Evolutionary conservation across 2,888 invertebrate genomes (phyloP), one percentile per base, ranked within the genome.

Genomic region (Heteromyza rotundicornis): DNA sequence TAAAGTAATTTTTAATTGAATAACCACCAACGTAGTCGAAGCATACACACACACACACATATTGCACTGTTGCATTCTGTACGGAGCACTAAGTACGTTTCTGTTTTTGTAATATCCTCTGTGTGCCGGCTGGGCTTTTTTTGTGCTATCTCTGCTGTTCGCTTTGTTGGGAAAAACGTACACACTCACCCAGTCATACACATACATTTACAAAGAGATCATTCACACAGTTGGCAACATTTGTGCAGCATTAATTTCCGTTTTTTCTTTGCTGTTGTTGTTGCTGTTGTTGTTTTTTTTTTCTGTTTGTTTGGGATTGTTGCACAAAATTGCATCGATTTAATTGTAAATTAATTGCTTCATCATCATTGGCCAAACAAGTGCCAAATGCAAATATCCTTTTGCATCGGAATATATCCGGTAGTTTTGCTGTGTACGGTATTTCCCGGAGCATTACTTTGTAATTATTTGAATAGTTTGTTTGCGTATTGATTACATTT

Each of bases 1-100:
- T 75, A 76, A 79, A 78, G 78, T 79, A 79, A 78, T 77, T 79
- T 79, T 78, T 79, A 79, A 78, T 77, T 79, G 77, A 78, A 79
- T 79, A 77, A 75, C 79, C 77, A 72, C 74, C 69, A 72, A 72
- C 47, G 58, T 59, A 47, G 62, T 55, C 62, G 54, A 56, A 64
- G 58, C 56, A 59, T 36, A 49, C 12, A 58, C 16, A 35, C 58
- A 63, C 53, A 57, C 49, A 59, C 60, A 66, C 19, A 51, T 27
- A 53, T 40, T 17, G 60, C 22, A 44, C 49, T 32, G 14, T 59
- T 19, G 24, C 32, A 16, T 22, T 19, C 44, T 36, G 14, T 23
- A 14, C 40, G 22, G 12, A 19, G 17, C 2, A 14, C n/a, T n/a
- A n/a, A n/a, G n/a, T n/a, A n/a, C n/a, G n/a, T n/a, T n/a, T 60